phyloP scores from a whole-genome alignment of 2,797 vertebrate species.

The Aythya fuligula region DNA sequence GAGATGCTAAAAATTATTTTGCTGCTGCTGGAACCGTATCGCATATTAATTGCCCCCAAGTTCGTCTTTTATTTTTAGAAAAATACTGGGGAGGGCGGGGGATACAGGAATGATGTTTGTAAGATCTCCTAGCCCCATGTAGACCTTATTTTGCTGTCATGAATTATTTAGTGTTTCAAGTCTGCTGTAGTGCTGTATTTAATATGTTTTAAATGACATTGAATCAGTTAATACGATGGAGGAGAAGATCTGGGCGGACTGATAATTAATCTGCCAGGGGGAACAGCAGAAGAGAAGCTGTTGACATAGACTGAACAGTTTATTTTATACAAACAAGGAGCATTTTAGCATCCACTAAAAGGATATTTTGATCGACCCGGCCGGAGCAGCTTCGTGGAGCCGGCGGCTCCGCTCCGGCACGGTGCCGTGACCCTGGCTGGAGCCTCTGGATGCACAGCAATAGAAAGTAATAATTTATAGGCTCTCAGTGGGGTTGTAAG shows the following conservation, averaged over 20 bases:
- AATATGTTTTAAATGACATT: slow-evolving; percentile 1
- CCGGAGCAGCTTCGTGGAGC: background rate
- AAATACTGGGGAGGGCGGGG: background rate
- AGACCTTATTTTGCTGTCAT: background rate
- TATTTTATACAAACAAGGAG: background rate
- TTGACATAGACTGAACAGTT: background rate
- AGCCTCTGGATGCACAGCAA: background rate
- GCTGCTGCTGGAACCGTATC: background rate
- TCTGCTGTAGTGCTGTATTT: background rate
- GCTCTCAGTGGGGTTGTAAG: background rate
- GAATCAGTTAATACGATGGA: background rate
- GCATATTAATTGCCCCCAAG: background rate
- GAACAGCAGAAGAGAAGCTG: background rate
- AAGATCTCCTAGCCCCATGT: background rate
- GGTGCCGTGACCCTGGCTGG: background rate
- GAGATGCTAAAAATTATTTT: background rate
- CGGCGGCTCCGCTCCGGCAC: accelerated
- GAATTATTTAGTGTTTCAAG: background rate
- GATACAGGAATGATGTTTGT: background rate
- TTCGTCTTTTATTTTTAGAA: background rate
- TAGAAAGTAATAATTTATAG: background rate
- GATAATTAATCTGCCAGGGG: background rate
- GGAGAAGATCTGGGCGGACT: background rate
- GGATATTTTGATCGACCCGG: background rate
- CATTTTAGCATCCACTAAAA: background rate